Evolutionary conservation across 2,797 vertebrate genomes (phyloP).

Genomic region (Sebastes ruberrimus): DNA sequence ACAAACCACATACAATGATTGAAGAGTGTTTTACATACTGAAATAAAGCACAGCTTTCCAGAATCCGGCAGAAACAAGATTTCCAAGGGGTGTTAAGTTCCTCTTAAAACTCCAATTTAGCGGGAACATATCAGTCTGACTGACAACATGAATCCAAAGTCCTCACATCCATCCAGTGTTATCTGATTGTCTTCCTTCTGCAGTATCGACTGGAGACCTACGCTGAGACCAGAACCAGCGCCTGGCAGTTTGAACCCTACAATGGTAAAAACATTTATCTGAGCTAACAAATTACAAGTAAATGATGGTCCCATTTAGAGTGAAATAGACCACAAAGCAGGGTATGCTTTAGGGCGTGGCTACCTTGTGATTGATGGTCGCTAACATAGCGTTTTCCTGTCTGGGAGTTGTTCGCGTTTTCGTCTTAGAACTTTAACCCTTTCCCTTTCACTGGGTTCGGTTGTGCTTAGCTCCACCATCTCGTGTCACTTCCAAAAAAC

Average conservation of each 20-base stretch:
- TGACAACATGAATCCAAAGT: neutral
- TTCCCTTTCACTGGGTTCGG: too few species aligned
- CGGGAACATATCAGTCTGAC: neutral
- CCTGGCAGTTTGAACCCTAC: constrained; percentile 84
- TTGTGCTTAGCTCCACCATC: too few species aligned
- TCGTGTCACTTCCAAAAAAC: too few species aligned
- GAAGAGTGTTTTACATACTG: neutral
- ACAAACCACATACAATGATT: neutral
- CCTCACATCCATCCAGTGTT: neutral
- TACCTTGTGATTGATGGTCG: too few species aligned
- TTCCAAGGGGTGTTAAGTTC: neutral
- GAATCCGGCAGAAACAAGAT: neutral
- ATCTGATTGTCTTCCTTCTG: constrained; percentile 4
- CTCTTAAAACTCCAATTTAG: neutral
- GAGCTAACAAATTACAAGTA: too few species aligned
- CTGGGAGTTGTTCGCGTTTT: too few species aligned
- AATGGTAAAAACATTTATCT: constrained; percentile 71
- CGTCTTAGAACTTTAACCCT: too few species aligned
- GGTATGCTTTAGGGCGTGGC: too few species aligned
- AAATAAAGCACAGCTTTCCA: neutral
- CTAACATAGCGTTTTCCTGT: too few species aligned
- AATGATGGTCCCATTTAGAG: too few species aligned
- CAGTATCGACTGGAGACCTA: constrained; percentile 89
- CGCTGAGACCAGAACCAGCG: constrained; percentile 84
- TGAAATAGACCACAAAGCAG: too few species aligned